Conservation (phyloP, 2,888 invertebrate species). For the Oscheius sp. region DNA sequence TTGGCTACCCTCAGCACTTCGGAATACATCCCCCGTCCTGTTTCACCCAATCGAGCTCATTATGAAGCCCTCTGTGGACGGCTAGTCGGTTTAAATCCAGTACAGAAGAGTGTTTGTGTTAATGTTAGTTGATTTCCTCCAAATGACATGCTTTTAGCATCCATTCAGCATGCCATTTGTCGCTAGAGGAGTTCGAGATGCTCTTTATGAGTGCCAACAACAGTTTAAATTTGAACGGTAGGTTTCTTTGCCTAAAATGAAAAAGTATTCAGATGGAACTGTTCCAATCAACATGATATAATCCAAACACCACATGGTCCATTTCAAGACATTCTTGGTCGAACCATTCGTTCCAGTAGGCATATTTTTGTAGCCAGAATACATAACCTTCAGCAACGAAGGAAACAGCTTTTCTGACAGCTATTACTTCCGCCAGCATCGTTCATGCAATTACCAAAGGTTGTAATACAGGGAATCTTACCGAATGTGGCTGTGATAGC, state of each 20-base stretch:
- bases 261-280: slow-evolving; percentile 74
- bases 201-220: slow-evolving; percentile 75
- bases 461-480: slow-evolving; percentile 76
- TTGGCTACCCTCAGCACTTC: slow-evolving; percentile 44
- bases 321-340: slow-evolving; percentile 64
- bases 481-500: slow-evolving; percentile 75
- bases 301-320: slow-evolving; percentile 53
- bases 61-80: slow-evolving; percentile 50
- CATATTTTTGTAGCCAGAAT: not conserved
- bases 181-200: slow-evolving; percentile 74
- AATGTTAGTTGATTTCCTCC: slow-evolving; percentile 34
- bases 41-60: slow-evolving; percentile 38
- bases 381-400: slow-evolving; percentile 73
- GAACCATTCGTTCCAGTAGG: slow-evolving; percentile 57
- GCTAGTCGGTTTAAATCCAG: slow-evolving; percentile 54
- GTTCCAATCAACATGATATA: slow-evolving; percentile 68
- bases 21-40: slow-evolving; percentile 37
- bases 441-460: slow-evolving; percentile 76
- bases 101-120: slow-evolving; percentile 49
- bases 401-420: slow-evolving; percentile 76
- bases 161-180: slow-evolving; percentile 75
- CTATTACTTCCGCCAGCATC: slow-evolving; percentile 76
- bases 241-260: not conserved
- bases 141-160: slow-evolving; percentile 65
- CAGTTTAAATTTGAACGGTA: slow-evolving; percentile 72